phyloP scores from a whole-genome alignment of 2,888 invertebrate genomes.

The Tenthredo amoena region DNA sequence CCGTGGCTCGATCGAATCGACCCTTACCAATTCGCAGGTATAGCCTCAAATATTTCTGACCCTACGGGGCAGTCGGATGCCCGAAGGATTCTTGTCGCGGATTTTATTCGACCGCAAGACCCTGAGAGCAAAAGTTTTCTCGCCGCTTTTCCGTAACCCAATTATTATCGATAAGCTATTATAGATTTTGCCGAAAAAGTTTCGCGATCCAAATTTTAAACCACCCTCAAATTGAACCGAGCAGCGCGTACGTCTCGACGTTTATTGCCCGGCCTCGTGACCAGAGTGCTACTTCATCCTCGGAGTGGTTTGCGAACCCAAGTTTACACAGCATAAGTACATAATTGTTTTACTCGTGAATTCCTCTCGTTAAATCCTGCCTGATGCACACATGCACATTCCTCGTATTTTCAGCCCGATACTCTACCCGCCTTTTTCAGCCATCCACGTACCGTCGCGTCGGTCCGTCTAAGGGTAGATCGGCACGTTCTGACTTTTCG shows the following conservation, averaged over 20 bases:
- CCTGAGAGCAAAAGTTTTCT: neutral
- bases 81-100: neutral
- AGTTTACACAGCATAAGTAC: slow-evolving; percentile 39
- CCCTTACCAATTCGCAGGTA: neutral
- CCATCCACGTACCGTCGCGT: neutral
- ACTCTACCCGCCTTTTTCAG: neutral
- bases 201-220: neutral
- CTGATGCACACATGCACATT: neutral
- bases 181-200: neutral
- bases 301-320: neutral
- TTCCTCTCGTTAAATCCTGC: slow-evolving; percentile 24
- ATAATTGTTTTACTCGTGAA: slow-evolving; percentile 41
- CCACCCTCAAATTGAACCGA: neutral
- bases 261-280: neutral
- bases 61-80: neutral
- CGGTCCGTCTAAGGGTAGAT: neutral
- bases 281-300: slow-evolving; percentile 24
- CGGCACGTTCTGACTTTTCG: neutral
- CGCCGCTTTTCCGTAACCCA: neutral
- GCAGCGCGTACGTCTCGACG: neutral
- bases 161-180: slow-evolving; percentile 20
- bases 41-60: neutral
- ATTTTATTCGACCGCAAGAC: neutral
- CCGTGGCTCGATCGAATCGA: neutral
- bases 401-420: neutral